Evolutionary conservation across 2,888 invertebrate genomes (phyloP), one percentile per base, ranked within the genome.

Genomic region (Pantelozetes paolii): DNA sequence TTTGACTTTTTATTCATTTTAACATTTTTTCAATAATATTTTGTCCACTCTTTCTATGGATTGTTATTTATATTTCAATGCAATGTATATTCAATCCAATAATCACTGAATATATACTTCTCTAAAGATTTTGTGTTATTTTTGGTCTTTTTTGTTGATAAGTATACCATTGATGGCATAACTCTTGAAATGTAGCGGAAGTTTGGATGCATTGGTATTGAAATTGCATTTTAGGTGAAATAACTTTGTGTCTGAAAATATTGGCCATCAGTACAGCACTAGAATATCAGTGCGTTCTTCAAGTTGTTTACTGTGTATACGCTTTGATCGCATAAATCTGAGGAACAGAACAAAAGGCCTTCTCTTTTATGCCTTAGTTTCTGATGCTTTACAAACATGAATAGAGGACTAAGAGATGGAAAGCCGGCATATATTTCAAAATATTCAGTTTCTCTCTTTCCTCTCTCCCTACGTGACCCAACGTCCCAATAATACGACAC

Each of bases 371-470:
- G 42, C 28, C 26, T 45, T 45, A 36, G 23, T 40, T 67, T 69
- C 15, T 45, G 69, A 20, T 69, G 69, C 69, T 69, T 69, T 26
- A 28, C 69, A 69, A 69, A 69, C 42, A 69, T 69, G 69, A 69
- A 69, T 45, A 42, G 69, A 69, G 36, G 45, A 40, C 45, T 45
- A 45, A 67, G 45, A 45, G 15, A 45, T 18, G 13, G 54, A 54
- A 13, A 26, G 40, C 13, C 1, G 23, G 69, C 13, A 45, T 45
- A 45, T 3, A 69, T 45, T 69, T 69, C 69, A 26, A 45, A 13
- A 69, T 69, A 69, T 69, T 13, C 15, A 69, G 26, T 67, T 69
- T 28, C 15, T 20, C 69, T 69, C 69, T 69, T 30, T 36, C 57
- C 57, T 11, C 57, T 57, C 6, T 23, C 62, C 28, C 67, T 42